phyloP scores from a whole-genome alignment of 2,797 vertebrate species.

The Poecilia picta region DNA sequence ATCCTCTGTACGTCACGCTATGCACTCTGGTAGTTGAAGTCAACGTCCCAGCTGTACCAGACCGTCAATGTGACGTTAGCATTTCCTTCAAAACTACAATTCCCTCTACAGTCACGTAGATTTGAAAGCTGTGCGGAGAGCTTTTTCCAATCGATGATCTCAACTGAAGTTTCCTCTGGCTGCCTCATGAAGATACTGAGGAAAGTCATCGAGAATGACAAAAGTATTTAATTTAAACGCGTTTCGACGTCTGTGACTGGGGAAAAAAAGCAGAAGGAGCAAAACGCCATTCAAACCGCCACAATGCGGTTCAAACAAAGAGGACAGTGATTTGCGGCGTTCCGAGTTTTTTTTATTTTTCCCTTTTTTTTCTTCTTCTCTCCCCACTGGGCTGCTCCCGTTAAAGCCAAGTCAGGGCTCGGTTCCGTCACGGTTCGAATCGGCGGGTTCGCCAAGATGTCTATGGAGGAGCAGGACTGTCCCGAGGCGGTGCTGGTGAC shows the following conservation, averaged over 20 bases:
- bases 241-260: slow-evolving; percentile 13
- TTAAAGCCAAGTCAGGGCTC: slow-evolving; percentile 59
- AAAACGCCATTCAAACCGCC: slow-evolving; percentile 20
- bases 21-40: slow-evolving; percentile 73
- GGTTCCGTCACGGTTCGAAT: slow-evolving; percentile 70
- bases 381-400: slow-evolving; percentile 19
- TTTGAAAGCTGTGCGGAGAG: slow-evolving; percentile 66
- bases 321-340: slow-evolving; percentile 62
- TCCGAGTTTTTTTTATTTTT: slow-evolving; percentile 50
- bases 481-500: slow-evolving; percentile 87
- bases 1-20: not conserved
- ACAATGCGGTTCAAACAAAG: slow-evolving; percentile 73
- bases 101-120: slow-evolving; percentile 50
- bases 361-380: not conserved
- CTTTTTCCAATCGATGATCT: slow-evolving; percentile 75
- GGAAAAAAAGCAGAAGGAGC: slow-evolving; percentile 9
- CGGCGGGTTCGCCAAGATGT: slow-evolving; percentile 79
- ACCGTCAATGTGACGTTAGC: accelerated
- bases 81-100: slow-evolving; percentile 70
- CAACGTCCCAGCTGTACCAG: accelerated
- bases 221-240: slow-evolving; percentile 12
- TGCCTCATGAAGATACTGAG: slow-evolving; percentile 50
- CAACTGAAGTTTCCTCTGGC: slow-evolving; percentile 71
- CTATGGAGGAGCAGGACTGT: slow-evolving; percentile 88
- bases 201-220: slow-evolving; percentile 58